Base-by-base conservation (phyloP, 2,797 vertebrate species). In the Amblyopsis hoosieri region DNA sequence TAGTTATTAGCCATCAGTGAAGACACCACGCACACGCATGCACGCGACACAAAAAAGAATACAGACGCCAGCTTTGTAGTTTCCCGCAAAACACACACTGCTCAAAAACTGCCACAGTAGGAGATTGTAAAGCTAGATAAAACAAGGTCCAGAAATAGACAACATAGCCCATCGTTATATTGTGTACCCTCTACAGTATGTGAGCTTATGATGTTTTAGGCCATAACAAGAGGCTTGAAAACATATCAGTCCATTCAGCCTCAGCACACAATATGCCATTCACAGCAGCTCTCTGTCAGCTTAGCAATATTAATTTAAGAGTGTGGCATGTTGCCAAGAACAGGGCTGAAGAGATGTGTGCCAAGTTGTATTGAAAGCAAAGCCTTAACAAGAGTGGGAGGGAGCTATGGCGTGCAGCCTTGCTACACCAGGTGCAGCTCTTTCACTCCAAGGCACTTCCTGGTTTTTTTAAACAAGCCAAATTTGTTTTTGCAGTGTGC, bases 281-380 rank as follows among this genome's bases (percentile, higher is more conserved):
- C 62, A 56, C 62, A 56, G 53, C 53, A 49, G 45, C 53, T 56
- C 62, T 45, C 45, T 56, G 62, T 63, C 61, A 48, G 61, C 61
- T 63, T 48, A 46, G 61, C 31, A 54, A 31, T 54, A 47, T 62
- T 54, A 54, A 63, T 63, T 63, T 63, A 54, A 54, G 45, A 63
- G 52, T 4, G 11, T 8, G 52, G 61, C 11, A 14, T 52, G 10
- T 47, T 54, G 61, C 61, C 60, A 62, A 49, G 52, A 31, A 46
- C 13, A 29, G 51, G 59, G 47, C 14, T 61, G 17, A 52, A 37
- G 13, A 46, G 23, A 45, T 19, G 19, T 2, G 50, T 45, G 60
- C 47, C 58, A 60, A 60, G 58, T 60, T 54, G 61, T 46, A 54
- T 23, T 19, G 45, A 50, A 50, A 54, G 60, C 33, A 45, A 12